Conservation (phyloP, 2,113 vertebrate species). For the Glaucidium brasilianum region DNA sequence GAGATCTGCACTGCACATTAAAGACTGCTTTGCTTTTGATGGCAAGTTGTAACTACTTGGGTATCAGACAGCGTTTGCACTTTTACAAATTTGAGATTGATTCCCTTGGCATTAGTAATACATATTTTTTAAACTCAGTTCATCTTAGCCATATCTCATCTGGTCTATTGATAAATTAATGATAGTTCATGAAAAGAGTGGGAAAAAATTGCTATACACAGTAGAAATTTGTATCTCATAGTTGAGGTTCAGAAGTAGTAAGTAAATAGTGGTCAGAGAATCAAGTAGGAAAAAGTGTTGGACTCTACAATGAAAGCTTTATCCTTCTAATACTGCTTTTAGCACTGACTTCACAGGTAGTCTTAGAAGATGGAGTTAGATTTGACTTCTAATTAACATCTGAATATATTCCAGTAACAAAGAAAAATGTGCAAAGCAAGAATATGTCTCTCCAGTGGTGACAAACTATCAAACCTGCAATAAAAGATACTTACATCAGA, state of each 20-base stretch:
- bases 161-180: not conserved
- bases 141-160: not conserved
- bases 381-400: not conserved
- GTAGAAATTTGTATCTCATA: not conserved
- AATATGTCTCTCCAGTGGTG: not conserved
- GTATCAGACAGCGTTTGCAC: not conserved
- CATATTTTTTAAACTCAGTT: constrained; percentile 17
- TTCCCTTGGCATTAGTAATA: not conserved
- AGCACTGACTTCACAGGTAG: not conserved
- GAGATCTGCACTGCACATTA: not conserved
- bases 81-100: not conserved
- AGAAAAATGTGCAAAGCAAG: not conserved
- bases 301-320: not conserved
- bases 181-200: not conserved
- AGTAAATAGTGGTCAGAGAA: not conserved
- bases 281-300: not conserved
- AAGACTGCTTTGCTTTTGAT: not conserved
- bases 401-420: not conserved
- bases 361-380: not conserved
- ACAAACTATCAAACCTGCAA: not conserved
- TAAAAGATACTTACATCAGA: not conserved
- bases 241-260: not conserved
- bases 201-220: not conserved
- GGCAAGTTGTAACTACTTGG: not conserved
- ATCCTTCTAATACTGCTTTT: not conserved